These are phyloP conservation scores for Rhabdophis nuchalis DNA, from an alignment of 2,797 vertebrate genomes.

Conservation along the genomic window DNA sequence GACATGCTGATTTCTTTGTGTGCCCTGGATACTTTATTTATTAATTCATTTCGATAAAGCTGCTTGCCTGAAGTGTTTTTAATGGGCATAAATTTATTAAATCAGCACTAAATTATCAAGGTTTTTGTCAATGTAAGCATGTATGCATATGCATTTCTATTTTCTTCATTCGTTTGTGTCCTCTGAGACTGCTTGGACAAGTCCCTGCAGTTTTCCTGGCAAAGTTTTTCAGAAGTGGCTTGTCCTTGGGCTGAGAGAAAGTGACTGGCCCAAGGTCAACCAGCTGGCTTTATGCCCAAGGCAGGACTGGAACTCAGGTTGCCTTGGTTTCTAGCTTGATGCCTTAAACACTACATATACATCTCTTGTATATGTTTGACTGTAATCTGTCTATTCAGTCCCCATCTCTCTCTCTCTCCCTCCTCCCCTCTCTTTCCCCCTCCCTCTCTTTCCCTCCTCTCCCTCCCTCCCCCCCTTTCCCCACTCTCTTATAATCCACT, in stretches of 20 bases:
- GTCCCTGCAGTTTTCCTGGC: background rate
- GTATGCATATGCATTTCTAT: background rate
- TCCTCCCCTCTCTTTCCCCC: rapidly evolving
- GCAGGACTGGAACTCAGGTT: background rate
- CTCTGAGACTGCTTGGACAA: background rate
- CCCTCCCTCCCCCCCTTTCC: too few species aligned
- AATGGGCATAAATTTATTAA: background rate
- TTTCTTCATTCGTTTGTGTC: background rate
- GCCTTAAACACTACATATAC: background rate
- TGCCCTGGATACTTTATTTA: background rate
- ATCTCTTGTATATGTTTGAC: background rate
- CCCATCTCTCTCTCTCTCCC: too few species aligned
- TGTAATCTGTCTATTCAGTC: background rate
- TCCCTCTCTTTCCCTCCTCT: too few species aligned
- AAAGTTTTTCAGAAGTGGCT: background rate
- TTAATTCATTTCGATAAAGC: background rate
- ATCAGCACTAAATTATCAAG: background rate
- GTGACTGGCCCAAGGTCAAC: background rate
- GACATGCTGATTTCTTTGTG: background rate
- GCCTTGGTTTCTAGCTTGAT: background rate
- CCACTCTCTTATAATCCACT: background rate
- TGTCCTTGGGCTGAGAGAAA: background rate
- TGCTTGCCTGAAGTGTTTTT: background rate
- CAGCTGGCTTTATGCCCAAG: background rate
- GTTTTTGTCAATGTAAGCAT: background rate